These are phyloP conservation scores for Drosophila koepferae DNA, from an alignment of 2,888 invertebrate species.

Conservation along the genomic window DNA sequence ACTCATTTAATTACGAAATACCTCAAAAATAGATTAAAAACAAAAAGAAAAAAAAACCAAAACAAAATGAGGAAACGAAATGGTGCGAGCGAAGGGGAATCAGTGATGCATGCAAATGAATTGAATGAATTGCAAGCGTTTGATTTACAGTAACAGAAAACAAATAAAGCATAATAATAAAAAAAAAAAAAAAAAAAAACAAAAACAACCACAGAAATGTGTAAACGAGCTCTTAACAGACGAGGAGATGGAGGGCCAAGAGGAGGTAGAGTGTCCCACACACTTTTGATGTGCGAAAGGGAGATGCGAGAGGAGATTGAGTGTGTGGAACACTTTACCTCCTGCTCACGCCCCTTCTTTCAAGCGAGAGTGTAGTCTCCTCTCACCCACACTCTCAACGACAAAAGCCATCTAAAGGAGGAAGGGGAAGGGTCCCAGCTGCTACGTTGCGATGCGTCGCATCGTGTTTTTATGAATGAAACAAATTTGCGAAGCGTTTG, in stretches of 20 bases:
- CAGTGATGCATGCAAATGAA: conserved; percentile 20
- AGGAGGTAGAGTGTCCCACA: not conserved
- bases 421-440: conserved; percentile 34
- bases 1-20: conserved; percentile 28
- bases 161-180: conserved; percentile 4
- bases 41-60: not conserved
- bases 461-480: conserved; percentile 63
- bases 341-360: not conserved
- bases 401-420: not conserved
- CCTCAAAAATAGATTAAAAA: conserved; percentile 25
- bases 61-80: not conserved
- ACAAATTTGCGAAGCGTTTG: not conserved
- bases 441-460: conserved; percentile 36
- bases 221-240: conserved; percentile 7
- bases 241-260: not conserved
- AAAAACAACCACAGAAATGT: conserved; percentile 23
- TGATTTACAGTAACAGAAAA: conserved; percentile 24
- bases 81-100: not conserved
- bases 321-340: not conserved
- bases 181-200: not conserved
- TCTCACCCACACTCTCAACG: not conserved
- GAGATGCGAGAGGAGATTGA: not conserved
- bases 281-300: not conserved
- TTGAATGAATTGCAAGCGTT: conserved; percentile 28
- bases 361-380: no score